phyloP scores from a whole-genome alignment of 2,797 vertebrate species.

The Acipenser ruthenus region DNA sequence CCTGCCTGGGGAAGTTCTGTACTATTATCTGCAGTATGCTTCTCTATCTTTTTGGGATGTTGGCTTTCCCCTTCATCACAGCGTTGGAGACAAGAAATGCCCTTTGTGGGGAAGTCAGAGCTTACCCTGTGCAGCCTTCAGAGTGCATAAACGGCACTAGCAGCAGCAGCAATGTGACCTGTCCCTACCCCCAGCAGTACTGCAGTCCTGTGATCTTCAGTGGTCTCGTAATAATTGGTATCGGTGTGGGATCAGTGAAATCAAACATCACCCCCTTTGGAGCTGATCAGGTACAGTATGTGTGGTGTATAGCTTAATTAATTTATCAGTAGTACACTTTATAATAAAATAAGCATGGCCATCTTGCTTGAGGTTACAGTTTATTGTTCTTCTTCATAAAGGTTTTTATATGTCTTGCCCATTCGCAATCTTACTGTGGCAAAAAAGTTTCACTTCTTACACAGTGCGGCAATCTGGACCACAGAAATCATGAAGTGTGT shows the following conservation, averaged over 20 bases:
- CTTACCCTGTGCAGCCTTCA: conserved; percentile 63
- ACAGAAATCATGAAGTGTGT: no score
- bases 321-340: conserved; percentile 6
- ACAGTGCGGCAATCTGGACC: no score
- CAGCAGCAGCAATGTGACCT: conserved; percentile 48
- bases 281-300: conserved; percentile 79
- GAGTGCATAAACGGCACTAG: conserved; percentile 55
- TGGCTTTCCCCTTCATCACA: conserved; percentile 82
- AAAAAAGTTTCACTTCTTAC: no score
- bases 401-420: no score
- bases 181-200: conserved; percentile 47
- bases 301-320: not conserved
- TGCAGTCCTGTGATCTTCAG: conserved; percentile 67
- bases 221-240: conserved; percentile 75
- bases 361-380: no score
- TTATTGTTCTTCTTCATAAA: no score
- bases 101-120: conserved; percentile 69
- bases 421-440: no score
- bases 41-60: conserved; percentile 82
- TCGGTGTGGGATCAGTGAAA: conserved; percentile 91
- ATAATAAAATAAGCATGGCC: no score
- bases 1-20: conserved; percentile 77
- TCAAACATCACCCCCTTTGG: conserved; percentile 97
- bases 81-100: conserved; percentile 50
- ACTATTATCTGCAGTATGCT: conserved; percentile 84